These are phyloP conservation scores for Amphiprion percula DNA, from an alignment of 2,113 vertebrate genomes.

Conservation along the genomic window DNA sequence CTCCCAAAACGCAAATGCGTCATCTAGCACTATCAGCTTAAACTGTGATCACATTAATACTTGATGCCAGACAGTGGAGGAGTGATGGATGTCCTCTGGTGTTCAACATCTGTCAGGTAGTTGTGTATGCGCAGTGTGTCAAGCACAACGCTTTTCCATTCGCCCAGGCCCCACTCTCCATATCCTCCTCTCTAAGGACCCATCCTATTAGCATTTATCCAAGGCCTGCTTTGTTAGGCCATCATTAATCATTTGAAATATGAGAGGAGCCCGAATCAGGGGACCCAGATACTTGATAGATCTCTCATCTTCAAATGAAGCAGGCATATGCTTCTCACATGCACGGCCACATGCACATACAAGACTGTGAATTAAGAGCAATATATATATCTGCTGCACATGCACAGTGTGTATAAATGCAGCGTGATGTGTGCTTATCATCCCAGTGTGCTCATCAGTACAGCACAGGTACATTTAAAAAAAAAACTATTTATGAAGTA, in stretches of 20 bases:
- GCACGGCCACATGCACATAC: conserved; percentile 31
- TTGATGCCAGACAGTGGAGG: conserved; percentile 60
- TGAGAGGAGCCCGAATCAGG: conserved; percentile 71
- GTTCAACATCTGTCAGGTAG: conserved; percentile 79
- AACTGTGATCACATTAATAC: conserved; percentile 74
- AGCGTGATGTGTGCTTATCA: neutral
- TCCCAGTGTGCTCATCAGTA: neutral
- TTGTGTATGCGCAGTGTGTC: conserved; percentile 75
- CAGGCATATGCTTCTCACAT: conserved; percentile 65
- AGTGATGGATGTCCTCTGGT: conserved; percentile 79
- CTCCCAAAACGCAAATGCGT: conserved; percentile 63
- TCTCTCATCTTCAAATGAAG: conserved; percentile 72
- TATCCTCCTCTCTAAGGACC: conserved; percentile 77
- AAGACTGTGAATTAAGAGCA: neutral
- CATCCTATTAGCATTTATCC: conserved; percentile 84
- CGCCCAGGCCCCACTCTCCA: conserved; percentile 59
- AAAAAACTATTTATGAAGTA: conserved; percentile 5
- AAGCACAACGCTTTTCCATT: conserved; percentile 66
- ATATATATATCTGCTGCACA: neutral
- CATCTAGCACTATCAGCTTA: conserved; percentile 63
- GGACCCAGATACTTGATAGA: conserved; percentile 71
- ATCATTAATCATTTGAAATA: conserved; percentile 85
- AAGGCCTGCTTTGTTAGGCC: conserved; percentile 80
- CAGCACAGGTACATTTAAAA: neutral
- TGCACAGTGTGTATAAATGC: conserved; percentile 7